These are phyloP conservation scores for Epizoanthus ramosus DNA, from an alignment of 92 coral and sea anemone species.

Conservation along the genomic window DNA sequence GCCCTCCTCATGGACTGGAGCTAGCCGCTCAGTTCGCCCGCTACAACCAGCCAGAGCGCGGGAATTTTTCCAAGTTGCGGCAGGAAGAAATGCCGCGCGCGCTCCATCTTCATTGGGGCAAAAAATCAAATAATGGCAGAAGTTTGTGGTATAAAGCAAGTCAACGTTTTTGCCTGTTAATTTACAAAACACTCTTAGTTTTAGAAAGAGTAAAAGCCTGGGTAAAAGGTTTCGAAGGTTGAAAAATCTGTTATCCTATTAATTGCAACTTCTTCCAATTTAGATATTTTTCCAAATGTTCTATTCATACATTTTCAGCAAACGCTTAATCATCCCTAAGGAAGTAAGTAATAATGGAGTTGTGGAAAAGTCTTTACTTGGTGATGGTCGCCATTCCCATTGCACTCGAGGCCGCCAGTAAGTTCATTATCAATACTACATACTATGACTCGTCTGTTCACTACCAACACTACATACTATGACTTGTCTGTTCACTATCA, in stretches of 20 bases:
- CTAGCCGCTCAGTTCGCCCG: slow-evolving; percentile 39
- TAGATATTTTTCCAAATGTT: too few species aligned
- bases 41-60: slow-evolving; percentile 24
- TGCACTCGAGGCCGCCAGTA: background rate
- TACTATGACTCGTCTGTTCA: background rate
- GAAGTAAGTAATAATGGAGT: background rate
- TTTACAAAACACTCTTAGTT: too few species aligned
- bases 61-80: slow-evolving; percentile 18
- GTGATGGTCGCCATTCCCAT: background rate
- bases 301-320: too few species aligned
- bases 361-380: background rate
- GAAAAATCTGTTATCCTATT: too few species aligned
- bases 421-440: background rate
- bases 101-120: background rate
- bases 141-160: too few species aligned
- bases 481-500: background rate
- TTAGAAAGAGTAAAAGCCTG: too few species aligned
- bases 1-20: too few species aligned
- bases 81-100: too few species aligned
- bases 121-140: slow-evolving; percentile 23
- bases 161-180: too few species aligned
- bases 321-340: background rate
- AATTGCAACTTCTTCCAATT: too few species aligned
- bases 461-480: background rate
- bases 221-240: too few species aligned